These are phyloP conservation scores for Pluvialis apricaria DNA, from an alignment of 2,113 vertebrate genomes.

Conservation along the genomic window DNA sequence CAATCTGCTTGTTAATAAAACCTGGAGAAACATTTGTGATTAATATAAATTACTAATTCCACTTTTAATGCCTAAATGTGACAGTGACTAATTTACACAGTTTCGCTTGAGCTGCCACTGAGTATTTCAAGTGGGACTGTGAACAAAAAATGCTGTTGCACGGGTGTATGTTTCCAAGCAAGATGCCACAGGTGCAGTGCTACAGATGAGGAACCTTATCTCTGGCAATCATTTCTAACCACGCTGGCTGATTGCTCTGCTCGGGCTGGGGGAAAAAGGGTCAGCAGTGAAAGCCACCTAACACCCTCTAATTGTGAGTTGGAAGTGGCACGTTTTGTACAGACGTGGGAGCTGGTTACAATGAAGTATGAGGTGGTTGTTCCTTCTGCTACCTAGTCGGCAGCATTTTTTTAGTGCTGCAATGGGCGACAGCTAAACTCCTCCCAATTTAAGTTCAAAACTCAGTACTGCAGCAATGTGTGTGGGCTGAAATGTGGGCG, in stretches of 20 bases:
- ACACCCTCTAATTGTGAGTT: fast-evolving
- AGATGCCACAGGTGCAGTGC: not conserved
- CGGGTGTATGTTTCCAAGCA: not conserved
- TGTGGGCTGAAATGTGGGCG: not conserved
- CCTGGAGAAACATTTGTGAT: slow-evolving; percentile 74
- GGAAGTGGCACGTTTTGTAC: not conserved
- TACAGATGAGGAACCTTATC: not conserved
- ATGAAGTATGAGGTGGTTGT: not conserved
- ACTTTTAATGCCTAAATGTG: slow-evolving; percentile 70
- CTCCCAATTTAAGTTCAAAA: not conserved
- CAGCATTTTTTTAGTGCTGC: not conserved
- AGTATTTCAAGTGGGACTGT: slow-evolving; percentile 22
- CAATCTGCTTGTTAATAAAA: slow-evolving; percentile 75
- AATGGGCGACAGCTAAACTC: not conserved
- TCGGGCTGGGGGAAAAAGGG: not conserved
- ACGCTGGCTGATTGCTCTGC: not conserved
- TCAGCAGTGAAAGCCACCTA: not conserved
- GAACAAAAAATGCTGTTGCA: not conserved
- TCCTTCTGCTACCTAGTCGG: fast-evolving
- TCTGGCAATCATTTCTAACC: not conserved
- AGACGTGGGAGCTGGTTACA: not conserved
- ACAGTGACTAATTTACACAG: slow-evolving; percentile 71
- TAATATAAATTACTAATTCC: slow-evolving; percentile 78
- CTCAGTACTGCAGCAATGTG: not conserved
- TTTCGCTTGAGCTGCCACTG: slow-evolving; percentile 56